Conservation (phyloP, 2,797 vertebrate genomes). For the Cygnus olor region DNA sequence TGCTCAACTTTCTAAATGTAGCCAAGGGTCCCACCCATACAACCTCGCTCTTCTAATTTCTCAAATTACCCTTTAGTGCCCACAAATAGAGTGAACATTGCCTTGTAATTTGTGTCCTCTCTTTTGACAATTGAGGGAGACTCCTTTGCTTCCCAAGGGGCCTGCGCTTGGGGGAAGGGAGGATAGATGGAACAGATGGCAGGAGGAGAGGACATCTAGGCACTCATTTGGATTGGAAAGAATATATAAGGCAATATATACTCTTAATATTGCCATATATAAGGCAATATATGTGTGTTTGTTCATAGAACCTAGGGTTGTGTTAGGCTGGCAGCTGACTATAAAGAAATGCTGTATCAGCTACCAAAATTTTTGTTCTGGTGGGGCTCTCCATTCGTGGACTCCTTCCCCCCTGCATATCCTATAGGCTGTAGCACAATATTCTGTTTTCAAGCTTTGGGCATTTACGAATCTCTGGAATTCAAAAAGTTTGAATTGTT, state of each 20-base stretch:
- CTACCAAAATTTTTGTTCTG: not conserved
- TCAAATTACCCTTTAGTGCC: conserved; percentile 68
- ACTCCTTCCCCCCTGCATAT: not conserved
- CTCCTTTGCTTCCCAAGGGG: conserved; percentile 54
- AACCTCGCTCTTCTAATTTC: conserved; percentile 63
- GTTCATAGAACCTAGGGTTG: not conserved
- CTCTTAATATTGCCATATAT: too few relatives aligned
- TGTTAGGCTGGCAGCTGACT: not conserved
- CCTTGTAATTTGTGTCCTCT: conserved; percentile 76
- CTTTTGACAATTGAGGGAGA: conserved; percentile 67
- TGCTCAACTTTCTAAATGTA: conserved; percentile 67
- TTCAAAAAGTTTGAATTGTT: not conserved
- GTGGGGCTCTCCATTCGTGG: fast-evolving
- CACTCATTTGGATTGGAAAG: not conserved
- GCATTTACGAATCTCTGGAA: not conserved
- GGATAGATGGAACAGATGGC: not conserved
- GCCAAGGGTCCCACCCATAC: conserved; percentile 56
- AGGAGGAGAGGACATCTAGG: not conserved
- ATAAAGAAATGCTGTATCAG: not conserved
- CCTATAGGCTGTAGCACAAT: not conserved
- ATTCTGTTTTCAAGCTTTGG: not conserved
- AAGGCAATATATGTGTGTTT: not conserved
- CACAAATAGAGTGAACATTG: conserved; percentile 36
- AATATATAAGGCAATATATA: not conserved
- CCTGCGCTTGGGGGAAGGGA: conserved; percentile 32